Evolutionary conservation across 1,140 invertebrate species (phyloP).

Genomic region (Papilio polyxenes): DNA sequence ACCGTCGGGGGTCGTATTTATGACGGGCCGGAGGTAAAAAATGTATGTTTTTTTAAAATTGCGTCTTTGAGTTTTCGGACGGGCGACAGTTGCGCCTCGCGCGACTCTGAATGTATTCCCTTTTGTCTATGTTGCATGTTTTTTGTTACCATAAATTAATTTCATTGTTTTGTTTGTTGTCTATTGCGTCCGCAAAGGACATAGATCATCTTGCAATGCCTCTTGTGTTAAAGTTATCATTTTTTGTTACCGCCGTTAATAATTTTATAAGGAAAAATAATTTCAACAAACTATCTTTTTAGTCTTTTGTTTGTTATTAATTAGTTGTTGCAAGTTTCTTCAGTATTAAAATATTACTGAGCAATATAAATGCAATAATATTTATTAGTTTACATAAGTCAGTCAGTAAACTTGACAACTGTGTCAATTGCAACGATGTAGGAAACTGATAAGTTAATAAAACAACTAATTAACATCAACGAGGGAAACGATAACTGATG

Average conservation of each 20-base stretch:
- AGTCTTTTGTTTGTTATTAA: background rate
- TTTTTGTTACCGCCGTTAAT: background rate
- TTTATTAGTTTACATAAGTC: constrained; percentile 2
- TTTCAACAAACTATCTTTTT: background rate
- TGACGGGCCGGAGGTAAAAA: constrained; percentile 60
- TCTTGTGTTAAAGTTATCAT: too few species aligned
- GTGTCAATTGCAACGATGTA: constrained; percentile 29
- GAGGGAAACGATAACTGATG: constrained; percentile 16
- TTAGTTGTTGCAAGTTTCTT: constrained; percentile 15
- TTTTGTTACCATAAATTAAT: constrained; percentile 39
- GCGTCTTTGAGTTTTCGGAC: constrained; percentile 60
- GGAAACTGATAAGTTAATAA: constrained; percentile 34
- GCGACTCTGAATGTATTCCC: constrained; percentile 69
- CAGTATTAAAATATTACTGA: background rate
- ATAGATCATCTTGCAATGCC: background rate
- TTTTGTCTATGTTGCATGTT: constrained; percentile 63
- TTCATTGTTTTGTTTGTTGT: constrained; percentile 47
- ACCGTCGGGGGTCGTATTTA: constrained; percentile 68
- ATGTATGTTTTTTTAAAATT: constrained; percentile 56
- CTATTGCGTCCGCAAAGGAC: background rate
- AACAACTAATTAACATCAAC: constrained; percentile 30
- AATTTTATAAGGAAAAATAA: too few species aligned
- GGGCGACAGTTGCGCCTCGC: constrained; percentile 67
- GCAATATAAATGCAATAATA: constrained; percentile 7
- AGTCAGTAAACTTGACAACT: background rate